Percentiles rank a stretch among this genome's conserved stretches.
phyloP scores from a whole-genome alignment of 1,140 invertebrate genomes.

The Drosophila fuyamai region DNA sequence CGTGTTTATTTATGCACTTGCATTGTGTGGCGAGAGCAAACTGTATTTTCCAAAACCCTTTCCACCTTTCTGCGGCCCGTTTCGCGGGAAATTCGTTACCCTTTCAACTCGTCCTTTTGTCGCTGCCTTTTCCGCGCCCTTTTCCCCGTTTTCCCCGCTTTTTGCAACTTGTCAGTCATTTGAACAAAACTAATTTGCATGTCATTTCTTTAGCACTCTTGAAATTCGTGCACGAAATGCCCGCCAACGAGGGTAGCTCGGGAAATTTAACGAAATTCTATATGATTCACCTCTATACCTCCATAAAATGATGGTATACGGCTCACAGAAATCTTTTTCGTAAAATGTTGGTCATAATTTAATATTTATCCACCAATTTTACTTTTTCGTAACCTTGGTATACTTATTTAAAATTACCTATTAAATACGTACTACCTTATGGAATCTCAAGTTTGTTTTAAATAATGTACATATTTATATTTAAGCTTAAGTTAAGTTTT shows the following conservation, averaged over 20 bases:
- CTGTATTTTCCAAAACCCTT: slow-evolving; percentile 48
- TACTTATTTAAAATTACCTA: no score
- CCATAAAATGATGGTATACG: no score
- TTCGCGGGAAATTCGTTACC: slow-evolving; percentile 66
- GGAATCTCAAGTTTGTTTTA: no score
- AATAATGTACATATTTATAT: no score
- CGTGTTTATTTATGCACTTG: slow-evolving; percentile 74
- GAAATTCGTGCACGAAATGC: slow-evolving; percentile 74
- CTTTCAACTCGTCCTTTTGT: slow-evolving; percentile 18
- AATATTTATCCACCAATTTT: no score
- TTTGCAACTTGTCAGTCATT: slow-evolving; percentile 83
- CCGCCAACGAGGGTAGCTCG: slow-evolving; percentile 18
- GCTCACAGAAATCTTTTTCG: no score
- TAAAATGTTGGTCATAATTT: no score
- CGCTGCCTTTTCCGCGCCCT: slow-evolving; percentile 1
- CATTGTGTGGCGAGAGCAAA: slow-evolving; percentile 69
- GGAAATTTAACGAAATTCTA: neutral
- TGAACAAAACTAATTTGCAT: slow-evolving; percentile 84
- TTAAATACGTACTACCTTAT: no score
- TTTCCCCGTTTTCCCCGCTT: slow-evolving; percentile 40
- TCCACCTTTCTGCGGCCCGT: slow-evolving; percentile 32
- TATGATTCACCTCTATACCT: neutral
- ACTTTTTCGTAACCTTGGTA: no score
- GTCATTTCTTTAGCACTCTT: slow-evolving; percentile 83
- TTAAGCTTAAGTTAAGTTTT: no score